phyloP scores from a whole-genome alignment of 2,888 invertebrate genomes.

The Pammene fasciana region DNA sequence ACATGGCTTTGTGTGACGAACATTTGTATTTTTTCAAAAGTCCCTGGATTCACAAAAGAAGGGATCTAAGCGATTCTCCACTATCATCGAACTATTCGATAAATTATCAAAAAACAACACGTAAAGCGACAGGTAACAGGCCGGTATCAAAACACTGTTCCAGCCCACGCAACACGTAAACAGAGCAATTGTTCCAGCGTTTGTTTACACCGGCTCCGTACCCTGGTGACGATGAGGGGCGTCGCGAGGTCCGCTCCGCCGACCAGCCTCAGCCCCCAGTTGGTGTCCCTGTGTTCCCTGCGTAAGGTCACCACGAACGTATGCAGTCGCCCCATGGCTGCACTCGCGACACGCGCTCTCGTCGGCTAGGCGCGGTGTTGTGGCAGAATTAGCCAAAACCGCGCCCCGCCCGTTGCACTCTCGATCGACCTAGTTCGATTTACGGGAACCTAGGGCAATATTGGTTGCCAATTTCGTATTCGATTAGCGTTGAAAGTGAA shows the following conservation, averaged over 20 bases:
- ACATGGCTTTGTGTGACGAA: no score
- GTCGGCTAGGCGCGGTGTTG: conserved; percentile 74
- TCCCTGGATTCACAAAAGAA: neutral
- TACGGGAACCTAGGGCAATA: conserved; percentile 63
- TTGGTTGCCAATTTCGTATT: conserved; percentile 11
- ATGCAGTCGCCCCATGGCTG: conserved; percentile 87
- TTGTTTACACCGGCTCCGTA: conserved; percentile 82
- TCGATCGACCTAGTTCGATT: conserved; percentile 75
- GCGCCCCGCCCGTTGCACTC: conserved; percentile 68
- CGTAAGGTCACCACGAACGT: conserved; percentile 89
- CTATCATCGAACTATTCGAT: no score
- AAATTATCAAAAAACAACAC: neutral
- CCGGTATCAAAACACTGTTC: conserved; percentile 21
- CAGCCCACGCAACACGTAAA: conserved; percentile 27
- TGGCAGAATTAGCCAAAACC: conserved; percentile 73
- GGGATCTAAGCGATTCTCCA: no score
- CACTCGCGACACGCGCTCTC: conserved; percentile 69
- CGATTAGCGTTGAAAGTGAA: conserved; percentile 7
- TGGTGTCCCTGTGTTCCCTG: conserved; percentile 87
- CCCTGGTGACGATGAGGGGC: conserved; percentile 94
- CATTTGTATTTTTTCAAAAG: neutral
- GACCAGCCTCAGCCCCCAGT: conserved; percentile 94
- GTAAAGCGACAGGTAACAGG: neutral
- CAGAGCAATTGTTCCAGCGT: conserved; percentile 42
- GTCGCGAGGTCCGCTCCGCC: conserved; percentile 94